A percentile compares a stretch with the other conserved stretches of the same genome.
Evolutionary conservation across 2,113 vertebrate genomes (phyloP).

Genomic region (Pitta sordida): DNA sequence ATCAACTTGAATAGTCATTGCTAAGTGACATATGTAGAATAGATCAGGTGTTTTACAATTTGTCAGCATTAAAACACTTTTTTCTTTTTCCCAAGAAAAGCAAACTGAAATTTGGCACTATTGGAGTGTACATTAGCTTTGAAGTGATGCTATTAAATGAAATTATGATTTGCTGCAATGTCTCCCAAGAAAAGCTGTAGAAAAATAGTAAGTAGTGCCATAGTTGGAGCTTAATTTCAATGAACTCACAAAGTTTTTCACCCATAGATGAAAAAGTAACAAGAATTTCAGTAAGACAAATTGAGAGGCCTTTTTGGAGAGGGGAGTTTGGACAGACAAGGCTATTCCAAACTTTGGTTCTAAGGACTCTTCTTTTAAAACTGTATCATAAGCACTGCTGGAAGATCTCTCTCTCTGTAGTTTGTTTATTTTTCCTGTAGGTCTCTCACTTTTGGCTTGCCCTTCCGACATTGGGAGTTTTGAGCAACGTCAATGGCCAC

Average conservation of each 20-base stretch:
- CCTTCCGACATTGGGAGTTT: not conserved
- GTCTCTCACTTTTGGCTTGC: not conserved
- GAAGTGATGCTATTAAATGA: not conserved
- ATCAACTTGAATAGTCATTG: not conserved
- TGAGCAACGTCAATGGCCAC: not conserved
- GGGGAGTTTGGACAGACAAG: not conserved
- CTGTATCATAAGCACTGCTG: not conserved
- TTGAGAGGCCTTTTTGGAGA: not conserved
- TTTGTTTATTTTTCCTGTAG: not conserved
- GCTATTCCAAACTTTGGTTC: constrained; percentile 21
- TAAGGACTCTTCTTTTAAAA: not conserved
- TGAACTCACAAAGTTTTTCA: not conserved
- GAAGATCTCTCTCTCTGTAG: not conserved
- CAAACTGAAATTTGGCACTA: not conserved
- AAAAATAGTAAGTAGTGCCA: not conserved
- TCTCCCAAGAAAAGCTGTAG: not conserved
- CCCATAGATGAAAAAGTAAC: not conserved
- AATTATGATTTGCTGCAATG: not conserved
- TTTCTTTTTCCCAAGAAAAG: not conserved
- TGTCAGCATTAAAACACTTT: not conserved
- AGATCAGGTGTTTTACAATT: not conserved
- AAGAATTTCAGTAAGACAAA: not conserved
- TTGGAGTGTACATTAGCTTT: accelerated
- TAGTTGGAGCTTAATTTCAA: not conserved
- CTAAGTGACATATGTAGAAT: not conserved